phyloP scores from a whole-genome alignment of 1,140 invertebrate genomes.

The Bombus confusus region DNA sequence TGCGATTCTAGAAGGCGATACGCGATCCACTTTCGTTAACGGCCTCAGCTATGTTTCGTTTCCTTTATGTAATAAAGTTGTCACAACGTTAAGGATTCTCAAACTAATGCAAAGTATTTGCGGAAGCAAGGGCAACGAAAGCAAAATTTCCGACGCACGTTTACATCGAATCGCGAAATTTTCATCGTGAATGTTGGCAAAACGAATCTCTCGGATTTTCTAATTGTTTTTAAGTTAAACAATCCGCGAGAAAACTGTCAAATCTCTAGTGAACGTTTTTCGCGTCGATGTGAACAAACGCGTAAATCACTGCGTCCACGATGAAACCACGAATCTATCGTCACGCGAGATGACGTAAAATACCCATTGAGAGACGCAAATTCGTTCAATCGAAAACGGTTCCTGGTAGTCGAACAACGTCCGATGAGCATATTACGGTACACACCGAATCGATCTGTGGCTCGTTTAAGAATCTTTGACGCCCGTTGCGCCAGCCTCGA shows the following conservation, averaged over 20 bases:
- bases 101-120: background rate
- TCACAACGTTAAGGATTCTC: background rate
- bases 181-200: too few relatives aligned
- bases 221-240: too few relatives aligned
- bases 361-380: background rate
- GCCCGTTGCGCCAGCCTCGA: background rate
- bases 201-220: too few relatives aligned
- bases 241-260: too few relatives aligned
- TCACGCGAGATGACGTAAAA: too few relatives aligned
- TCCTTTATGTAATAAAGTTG: background rate
- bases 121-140: too few relatives aligned
- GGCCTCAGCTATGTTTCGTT: background rate
- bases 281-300: too few relatives aligned
- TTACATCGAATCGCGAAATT: too few relatives aligned
- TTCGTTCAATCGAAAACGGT: conserved; percentile 1
- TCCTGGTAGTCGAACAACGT: background rate
- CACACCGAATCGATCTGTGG: conserved; percentile 27
- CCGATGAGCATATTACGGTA: conserved; percentile 40
- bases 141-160: too few relatives aligned
- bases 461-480: conserved; percentile 46
- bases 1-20: conserved; percentile 4
- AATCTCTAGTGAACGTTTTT: too few relatives aligned
- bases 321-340: too few relatives aligned
- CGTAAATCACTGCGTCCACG: too few relatives aligned
- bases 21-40: background rate